Evolutionary conservation across 2,797 vertebrate genomes (phyloP), one percentile per base, ranked within the genome.

Genomic region (Sphenopsis melanotis): DNA sequence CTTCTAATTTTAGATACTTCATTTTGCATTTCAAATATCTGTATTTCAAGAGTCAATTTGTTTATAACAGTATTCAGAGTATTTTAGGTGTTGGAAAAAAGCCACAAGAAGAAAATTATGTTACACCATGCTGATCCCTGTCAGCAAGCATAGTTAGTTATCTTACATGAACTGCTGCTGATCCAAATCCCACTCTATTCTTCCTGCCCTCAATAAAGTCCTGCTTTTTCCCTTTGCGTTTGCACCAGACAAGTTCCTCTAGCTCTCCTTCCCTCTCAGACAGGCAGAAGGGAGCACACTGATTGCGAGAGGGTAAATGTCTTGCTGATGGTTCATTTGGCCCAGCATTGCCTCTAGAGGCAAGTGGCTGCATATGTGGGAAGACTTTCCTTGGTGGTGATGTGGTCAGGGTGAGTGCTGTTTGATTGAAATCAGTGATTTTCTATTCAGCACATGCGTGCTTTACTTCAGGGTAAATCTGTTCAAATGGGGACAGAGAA

Each of bases 31-130:
- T 87, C 66, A 71, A 19, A 71, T 78, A 42, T 63, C 34, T 52
- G 82, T 89, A 39, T 85, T 89, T 93, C 57, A 84, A 44, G 37
- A 36, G 15, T 60, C 11, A 84, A 19, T 60, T 87, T 91, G n/a
- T 63, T 36, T 91, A n/a, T 81, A 69, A 87, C 61, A 29, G 36
- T 30, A 46, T 63, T 63, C 19, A 36, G 26, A 60, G 41, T 83
- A 55, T 82, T 83, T 82, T 72, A 61, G 30, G 27, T 42, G n/a
- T 69, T 85, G 55, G 49, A 87, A 72, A 87, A 89, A 76, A 71
- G 30, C 13, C 20, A 44, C 34, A 39, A 77, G 34, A 36, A 74
- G 70, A 77, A 80, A 61, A 61, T 47, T 2, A n/a, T 6, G 9
- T 60, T 36, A 11, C 8, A 11, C 15, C 17, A 15, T 4, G 10